These are phyloP conservation scores for Drosophila nr. medialis DNA, from an alignment of 2,888 invertebrate species.

Conservation along the genomic window DNA sequence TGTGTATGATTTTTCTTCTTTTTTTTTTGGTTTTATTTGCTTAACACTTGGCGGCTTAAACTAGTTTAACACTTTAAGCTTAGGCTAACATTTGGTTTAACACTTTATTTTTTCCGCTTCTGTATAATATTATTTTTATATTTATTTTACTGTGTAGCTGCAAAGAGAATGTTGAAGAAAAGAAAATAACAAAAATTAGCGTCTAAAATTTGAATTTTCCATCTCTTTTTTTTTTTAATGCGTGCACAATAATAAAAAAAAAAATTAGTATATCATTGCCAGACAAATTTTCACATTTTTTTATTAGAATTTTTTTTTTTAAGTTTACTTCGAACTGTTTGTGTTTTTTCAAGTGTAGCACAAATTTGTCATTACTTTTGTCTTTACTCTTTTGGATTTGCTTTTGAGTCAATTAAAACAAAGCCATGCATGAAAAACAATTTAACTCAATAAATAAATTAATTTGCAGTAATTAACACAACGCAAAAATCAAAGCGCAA, in stretches of 20 bases:
- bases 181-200: slow-evolving; percentile 58
- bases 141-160: slow-evolving; percentile 55
- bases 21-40: slow-evolving; percentile 33
- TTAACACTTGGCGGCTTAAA: slow-evolving; percentile 64
- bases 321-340: neutral
- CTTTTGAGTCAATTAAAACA: slow-evolving; percentile 29
- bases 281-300: slow-evolving; percentile 11
- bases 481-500: slow-evolving; percentile 45
- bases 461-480: slow-evolving; percentile 57
- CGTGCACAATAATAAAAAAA: slow-evolving; percentile 9
- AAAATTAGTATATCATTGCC: slow-evolving; percentile 3
- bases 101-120: slow-evolving; percentile 54
- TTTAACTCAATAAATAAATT: slow-evolving; percentile 46
- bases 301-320: neutral
- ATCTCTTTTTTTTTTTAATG: slow-evolving; percentile 6
- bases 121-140: slow-evolving; percentile 25
- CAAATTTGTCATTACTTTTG: slow-evolving; percentile 2
- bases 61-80: slow-evolving; percentile 75
- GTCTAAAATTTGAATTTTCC: slow-evolving; percentile 27
- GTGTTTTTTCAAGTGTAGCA: slow-evolving; percentile 1
- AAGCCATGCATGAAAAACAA: slow-evolving; percentile 38
- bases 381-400: slow-evolving; percentile 32
- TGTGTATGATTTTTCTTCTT: slow-evolving; percentile 3
- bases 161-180: slow-evolving; percentile 58
- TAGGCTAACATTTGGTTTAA: slow-evolving; percentile 78